Percentiles rank a stretch among this genome's conserved stretches.
These are phyloP conservation scores for Aptenodytes patagonicus DNA, from an alignment of 2,113 vertebrate genomes.

Conservation along the genomic window DNA sequence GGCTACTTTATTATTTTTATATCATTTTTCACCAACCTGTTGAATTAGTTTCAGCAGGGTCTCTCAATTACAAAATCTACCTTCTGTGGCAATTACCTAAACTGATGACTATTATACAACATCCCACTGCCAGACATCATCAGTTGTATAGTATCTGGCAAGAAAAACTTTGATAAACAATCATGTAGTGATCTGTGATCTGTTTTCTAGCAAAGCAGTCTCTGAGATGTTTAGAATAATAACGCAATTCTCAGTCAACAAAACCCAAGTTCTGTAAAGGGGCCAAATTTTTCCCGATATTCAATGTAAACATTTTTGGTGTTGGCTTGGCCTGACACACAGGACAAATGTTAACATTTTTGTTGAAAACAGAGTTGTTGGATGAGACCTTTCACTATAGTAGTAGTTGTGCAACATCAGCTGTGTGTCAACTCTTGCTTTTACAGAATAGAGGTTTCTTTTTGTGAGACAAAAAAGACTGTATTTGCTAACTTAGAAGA, in stretches of 20 bases:
- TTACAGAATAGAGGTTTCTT: background rate
- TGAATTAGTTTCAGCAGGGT: background rate
- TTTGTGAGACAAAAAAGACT: background rate
- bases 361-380: background rate
- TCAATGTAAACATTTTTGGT: background rate
- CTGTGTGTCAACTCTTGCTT: background rate
- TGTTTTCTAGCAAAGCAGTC: background rate
- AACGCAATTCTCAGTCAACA: background rate
- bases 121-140: background rate
- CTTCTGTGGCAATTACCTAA: background rate
- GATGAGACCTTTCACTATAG: background rate
- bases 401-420: background rate
- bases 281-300: background rate
- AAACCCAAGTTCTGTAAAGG: background rate
- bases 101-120: background rate
- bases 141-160: background rate
- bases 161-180: background rate
- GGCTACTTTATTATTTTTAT: background rate
- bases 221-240: background rate
- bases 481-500: background rate
- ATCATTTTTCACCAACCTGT: background rate
- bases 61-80: background rate
- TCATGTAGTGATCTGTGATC: accelerated
- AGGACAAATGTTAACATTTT: background rate
- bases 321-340: background rate